Evolutionary conservation across 2,888 invertebrate genomes (phyloP).

Genomic region (Notocelia uddmanniana): DNA sequence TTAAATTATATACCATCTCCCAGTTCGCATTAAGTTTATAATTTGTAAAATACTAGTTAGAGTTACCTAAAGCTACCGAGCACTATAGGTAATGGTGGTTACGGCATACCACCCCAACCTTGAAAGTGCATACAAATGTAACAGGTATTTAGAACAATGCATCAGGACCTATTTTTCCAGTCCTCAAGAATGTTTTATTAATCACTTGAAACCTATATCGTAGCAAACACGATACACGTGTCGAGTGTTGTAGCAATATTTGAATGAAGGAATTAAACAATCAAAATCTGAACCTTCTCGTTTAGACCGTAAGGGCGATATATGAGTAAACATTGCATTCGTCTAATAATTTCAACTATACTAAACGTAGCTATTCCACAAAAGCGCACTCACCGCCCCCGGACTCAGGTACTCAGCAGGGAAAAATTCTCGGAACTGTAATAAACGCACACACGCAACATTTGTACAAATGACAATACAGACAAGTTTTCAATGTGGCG

Average conservation of each 20-base stretch:
- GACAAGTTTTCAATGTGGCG: slow-evolving; percentile 54
- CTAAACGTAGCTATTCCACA: slow-evolving; percentile 22
- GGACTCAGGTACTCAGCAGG: slow-evolving; percentile 12
- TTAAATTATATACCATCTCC: too few relatives aligned
- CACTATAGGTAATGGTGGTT: too few relatives aligned
- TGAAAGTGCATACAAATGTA: too few relatives aligned
- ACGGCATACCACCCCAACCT: too few relatives aligned
- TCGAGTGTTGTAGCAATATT: not conserved
- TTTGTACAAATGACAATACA: slow-evolving; percentile 53
- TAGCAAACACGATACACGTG: not conserved
- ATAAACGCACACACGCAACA: slow-evolving; percentile 61
- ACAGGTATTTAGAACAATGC: too few relatives aligned
- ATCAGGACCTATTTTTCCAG: too few relatives aligned
- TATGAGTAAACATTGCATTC: not conserved
- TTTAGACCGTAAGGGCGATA: not conserved
- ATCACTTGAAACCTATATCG: not conserved
- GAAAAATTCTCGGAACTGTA: slow-evolving; percentile 67
- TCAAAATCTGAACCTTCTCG: not conserved
- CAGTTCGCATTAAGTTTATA: too few relatives aligned
- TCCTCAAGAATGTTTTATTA: too few relatives aligned
- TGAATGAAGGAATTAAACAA: not conserved
- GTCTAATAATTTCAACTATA: not conserved
- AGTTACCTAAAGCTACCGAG: too few relatives aligned
- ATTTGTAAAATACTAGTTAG: too few relatives aligned
- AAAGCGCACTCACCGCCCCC: slow-evolving; percentile 38